Percentiles rank a stretch among this genome's conserved stretches.
These are phyloP conservation scores for Creontiades dilutus DNA, from an alignment of 2,888 invertebrate species.

Conservation along the genomic window DNA sequence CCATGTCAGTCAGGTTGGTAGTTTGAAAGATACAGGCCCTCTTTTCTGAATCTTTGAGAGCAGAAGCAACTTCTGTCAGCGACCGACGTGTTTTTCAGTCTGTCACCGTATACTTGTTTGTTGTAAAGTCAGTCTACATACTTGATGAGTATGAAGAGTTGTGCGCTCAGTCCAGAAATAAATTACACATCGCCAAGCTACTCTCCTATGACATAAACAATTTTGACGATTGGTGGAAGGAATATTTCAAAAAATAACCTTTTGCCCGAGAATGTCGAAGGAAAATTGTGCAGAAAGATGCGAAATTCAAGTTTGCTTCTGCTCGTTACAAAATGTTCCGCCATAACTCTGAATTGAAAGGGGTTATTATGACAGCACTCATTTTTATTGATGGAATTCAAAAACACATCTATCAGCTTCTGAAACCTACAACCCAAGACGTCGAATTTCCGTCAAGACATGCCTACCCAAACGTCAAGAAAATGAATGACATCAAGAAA, in stretches of 20 bases:
- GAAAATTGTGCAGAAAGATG: constrained; percentile 28
- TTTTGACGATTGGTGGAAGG: too few species aligned
- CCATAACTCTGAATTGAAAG: constrained; percentile 4
- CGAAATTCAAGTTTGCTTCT: constrained; percentile 38
- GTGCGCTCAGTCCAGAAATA: too few species aligned
- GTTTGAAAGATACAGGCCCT: too few species aligned
- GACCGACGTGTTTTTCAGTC: too few species aligned
- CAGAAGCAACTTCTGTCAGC: too few species aligned
- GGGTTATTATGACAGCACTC: constrained; percentile 31
- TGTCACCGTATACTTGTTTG: too few species aligned
- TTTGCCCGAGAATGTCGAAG: constrained; percentile 30
- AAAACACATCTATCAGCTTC: constrained; percentile 17
- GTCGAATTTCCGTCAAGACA: constrained; percentile 11
- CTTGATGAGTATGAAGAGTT: too few species aligned
- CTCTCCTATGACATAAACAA: too few species aligned
- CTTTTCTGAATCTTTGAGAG: too few species aligned
- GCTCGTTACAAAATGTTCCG: constrained; percentile 30
- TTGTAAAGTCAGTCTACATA: too few species aligned
- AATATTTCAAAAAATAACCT: neutral
- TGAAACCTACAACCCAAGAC: constrained; percentile 31
- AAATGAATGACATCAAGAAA: constrained; percentile 4
- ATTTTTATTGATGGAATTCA: constrained; percentile 29
- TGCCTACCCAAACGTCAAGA: constrained; percentile 11
- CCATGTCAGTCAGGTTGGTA: too few species aligned
- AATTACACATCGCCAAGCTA: too few species aligned